phyloP scores from a whole-genome alignment of 2,888 invertebrate genomes.

The Syritta pipiens region DNA sequence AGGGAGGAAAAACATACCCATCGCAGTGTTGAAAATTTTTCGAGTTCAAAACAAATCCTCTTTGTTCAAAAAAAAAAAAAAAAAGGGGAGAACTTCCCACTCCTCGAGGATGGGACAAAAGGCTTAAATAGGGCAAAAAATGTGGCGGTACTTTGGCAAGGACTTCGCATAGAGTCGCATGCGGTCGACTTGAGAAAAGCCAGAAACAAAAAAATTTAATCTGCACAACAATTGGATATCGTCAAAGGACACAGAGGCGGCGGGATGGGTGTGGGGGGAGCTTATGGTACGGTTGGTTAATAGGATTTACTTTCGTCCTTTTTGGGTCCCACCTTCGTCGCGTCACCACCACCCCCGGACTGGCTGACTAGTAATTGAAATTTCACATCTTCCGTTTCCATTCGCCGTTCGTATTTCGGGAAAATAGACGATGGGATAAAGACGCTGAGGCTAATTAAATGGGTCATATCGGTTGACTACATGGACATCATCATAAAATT shows the following conservation, averaged over 20 bases:
- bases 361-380: conserved; percentile 44
- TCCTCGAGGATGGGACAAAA: background rate
- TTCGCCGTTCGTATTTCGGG: conserved; percentile 33
- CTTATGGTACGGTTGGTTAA: conserved; percentile 23
- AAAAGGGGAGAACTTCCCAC: background rate
- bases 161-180: conserved; percentile 8
- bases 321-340: background rate
- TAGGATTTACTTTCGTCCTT: conserved; percentile 33
- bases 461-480: conserved; percentile 40
- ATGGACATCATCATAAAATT: conserved; percentile 14
- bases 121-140: background rate
- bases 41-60: conserved; percentile 22
- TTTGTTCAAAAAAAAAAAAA: background rate
- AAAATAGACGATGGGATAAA: conserved; percentile 19
- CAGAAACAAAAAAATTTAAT: conserved; percentile 21
- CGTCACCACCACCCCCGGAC: background rate
- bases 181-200: conserved; percentile 17
- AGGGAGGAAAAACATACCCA: background rate
- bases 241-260: background rate
- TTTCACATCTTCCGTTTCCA: conserved; percentile 25
- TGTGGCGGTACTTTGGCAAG: too few species aligned
- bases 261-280: background rate
- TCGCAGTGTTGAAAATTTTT: background rate
- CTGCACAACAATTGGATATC: conserved; percentile 32
- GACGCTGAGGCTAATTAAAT: conserved; percentile 41